Evolutionary conservation across 2,797 vertebrate species (phyloP).

Genomic region (Nyctalus aviator): DNA sequence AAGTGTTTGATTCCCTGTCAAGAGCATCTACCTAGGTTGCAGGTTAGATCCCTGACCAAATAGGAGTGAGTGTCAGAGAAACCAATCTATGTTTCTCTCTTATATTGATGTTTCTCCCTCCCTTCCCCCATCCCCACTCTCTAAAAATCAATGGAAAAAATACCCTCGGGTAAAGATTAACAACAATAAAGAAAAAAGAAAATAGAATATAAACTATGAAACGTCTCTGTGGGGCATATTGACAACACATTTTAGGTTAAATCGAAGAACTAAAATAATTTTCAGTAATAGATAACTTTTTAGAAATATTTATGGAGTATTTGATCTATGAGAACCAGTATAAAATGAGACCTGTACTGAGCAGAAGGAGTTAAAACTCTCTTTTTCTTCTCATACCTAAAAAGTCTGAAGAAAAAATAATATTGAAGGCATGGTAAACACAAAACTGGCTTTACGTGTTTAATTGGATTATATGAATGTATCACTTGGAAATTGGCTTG

Average conservation of each 20-base stretch:
- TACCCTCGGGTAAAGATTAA: no score
- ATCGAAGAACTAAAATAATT: neutral
- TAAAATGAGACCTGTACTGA: neutral
- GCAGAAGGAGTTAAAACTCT: neutral
- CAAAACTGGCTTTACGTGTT: neutral
- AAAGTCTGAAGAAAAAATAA: neutral
- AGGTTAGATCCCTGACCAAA: no score
- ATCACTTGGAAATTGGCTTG: neutral
- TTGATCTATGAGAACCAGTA: neutral
- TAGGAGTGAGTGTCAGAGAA: no score
- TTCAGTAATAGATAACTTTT: neutral
- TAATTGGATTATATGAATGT: fast-evolving
- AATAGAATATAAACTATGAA: slow-evolving; percentile 60
- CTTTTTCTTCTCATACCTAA: neutral
- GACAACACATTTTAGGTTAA: slow-evolving; percentile 33
- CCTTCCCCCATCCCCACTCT: no score
- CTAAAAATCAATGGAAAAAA: no score
- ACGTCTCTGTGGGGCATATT: neutral
- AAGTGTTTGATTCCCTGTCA: no score
- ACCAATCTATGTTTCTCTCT: no score
- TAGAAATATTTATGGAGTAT: neutral
- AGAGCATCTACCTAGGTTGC: no score
- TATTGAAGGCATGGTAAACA: neutral
- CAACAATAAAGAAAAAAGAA: neutral
- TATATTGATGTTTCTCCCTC: no score